Percentiles rank a stretch among this genome's conserved stretches.
phyloP scores from a whole-genome alignment of 2,113 vertebrate species.

The Vulpes vulpes region DNA sequence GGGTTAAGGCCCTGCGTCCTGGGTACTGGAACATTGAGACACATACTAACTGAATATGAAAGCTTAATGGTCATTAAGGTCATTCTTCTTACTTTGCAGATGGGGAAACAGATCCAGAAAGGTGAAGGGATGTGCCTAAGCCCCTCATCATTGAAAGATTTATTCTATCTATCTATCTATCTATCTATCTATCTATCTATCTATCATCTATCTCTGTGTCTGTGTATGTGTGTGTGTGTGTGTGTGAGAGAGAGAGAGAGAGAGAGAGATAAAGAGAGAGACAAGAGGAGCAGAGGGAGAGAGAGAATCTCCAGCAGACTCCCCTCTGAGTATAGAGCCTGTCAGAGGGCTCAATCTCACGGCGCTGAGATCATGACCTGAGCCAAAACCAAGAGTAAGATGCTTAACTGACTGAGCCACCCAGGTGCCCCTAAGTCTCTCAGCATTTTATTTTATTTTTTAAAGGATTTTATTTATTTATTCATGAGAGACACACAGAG shows the following conservation, averaged over 20 bases:
- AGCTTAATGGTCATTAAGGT: neutral
- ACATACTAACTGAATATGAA: neutral
- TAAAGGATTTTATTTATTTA: no score
- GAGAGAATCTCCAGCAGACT: neutral
- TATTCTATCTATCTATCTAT: neutral
- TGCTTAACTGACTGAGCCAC: no score
- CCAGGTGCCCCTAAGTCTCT: no score
- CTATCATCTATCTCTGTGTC: no score
- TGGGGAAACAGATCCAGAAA: neutral
- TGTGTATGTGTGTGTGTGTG: neutral
- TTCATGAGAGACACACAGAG: no score
- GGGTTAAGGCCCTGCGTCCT: neutral
- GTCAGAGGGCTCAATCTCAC: no score
- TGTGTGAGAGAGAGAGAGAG: no score
- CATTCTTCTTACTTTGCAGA: neutral
- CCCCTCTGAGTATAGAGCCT: no score
- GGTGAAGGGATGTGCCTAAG: neutral
- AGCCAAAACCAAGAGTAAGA: no score
- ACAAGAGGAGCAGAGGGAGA: neutral
- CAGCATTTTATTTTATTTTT: no score
- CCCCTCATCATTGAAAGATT: neutral
- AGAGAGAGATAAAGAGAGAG: neutral
- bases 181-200: no score
- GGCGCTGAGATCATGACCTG: no score
- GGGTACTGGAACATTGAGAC: neutral